Conservation (phyloP, 2,113 vertebrate genomes). For the western clawed frog (Xenopus tropicalis) region UCB_Xtro_10.0 CM004451.2:20081501-20082000, state of each 20-base stretch:
- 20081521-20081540: constrained; percentile 64
- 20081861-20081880: constrained; percentile 65
- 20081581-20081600: constrained; percentile 58
- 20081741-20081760: constrained; percentile 64
- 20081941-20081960: constrained; percentile 49
- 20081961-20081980: constrained; percentile 65
- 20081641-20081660: constrained; percentile 68
- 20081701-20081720: constrained; percentile 59
- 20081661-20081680: constrained; percentile 57
- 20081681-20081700: constrained; percentile 62
- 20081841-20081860: constrained; percentile 70
- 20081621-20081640: constrained; percentile 42
- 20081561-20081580: constrained; percentile 57
- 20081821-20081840: constrained; percentile 53
- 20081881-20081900: constrained; percentile 66
- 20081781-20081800: constrained; percentile 62
- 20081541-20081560: constrained; percentile 61
- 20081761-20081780: constrained; percentile 66
- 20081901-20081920: constrained; percentile 71
- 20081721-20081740: constrained; percentile 61
- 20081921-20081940: constrained; percentile 67
- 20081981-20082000: constrained; percentile 71
- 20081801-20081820: constrained; percentile 64
- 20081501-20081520: constrained; percentile 54
- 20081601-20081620: constrained; percentile 64